Conservation (phyloP, 2,113 vertebrate species). For the Amphilophus citrinellus region DNA sequence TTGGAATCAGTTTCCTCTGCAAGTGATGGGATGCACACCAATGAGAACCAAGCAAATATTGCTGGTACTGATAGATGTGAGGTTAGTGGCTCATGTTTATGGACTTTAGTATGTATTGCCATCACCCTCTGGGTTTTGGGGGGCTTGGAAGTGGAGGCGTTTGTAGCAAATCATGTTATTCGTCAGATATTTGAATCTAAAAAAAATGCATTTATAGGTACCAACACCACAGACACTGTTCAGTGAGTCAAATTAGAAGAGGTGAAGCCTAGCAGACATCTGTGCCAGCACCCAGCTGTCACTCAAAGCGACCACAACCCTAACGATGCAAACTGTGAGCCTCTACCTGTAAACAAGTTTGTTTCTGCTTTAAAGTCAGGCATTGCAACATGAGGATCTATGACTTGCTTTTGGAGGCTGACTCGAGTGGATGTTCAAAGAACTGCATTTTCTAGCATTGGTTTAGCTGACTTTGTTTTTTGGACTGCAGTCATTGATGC, state of each 20-base stretch:
- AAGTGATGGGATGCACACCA: background rate
- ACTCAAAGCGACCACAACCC: too few relatives aligned
- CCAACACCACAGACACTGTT: too few relatives aligned
- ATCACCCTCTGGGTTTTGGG: background rate
- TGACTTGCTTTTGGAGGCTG: background rate
- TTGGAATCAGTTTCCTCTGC: background rate
- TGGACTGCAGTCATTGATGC: background rate
- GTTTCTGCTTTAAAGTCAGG: too few relatives aligned
- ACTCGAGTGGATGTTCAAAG: background rate
- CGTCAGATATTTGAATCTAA: too few relatives aligned
- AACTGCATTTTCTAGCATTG: background rate
- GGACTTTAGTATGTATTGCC: background rate
- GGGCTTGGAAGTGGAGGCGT: too few relatives aligned
- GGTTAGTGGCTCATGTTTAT: background rate
- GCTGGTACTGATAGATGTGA: background rate
- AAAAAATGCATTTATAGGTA: too few relatives aligned
- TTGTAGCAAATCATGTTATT: too few relatives aligned
- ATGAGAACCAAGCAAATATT: background rate
- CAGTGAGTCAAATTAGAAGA: background rate
- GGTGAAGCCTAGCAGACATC: background rate
- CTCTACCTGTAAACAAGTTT: too few relatives aligned
- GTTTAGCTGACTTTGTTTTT: background rate
- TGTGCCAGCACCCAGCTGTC: background rate
- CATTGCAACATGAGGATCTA: too few relatives aligned
- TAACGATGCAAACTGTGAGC: too few relatives aligned